Conservation (phyloP, 1,140 invertebrate genomes). For the Diachasma alloeum region DNA sequence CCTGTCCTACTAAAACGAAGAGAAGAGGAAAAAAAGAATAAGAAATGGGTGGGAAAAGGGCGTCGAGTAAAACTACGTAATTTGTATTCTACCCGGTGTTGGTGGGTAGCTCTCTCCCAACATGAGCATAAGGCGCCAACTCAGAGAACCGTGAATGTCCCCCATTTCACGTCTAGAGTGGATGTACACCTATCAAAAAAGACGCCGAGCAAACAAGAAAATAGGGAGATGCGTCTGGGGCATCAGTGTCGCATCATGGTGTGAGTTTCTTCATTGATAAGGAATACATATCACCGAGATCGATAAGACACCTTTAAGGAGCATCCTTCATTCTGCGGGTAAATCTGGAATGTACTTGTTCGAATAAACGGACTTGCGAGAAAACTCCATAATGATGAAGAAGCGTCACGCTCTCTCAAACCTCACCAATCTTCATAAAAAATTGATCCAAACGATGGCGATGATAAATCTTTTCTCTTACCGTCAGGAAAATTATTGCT, state of each 20-base stretch:
- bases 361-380: neutral
- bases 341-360: neutral
- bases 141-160: neutral
- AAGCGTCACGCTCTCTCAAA: neutral
- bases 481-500: neutral
- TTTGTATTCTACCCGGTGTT: conserved; percentile 6
- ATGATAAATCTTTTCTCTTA: neutral
- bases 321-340: too few relatives aligned
- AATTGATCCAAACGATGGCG: neutral
- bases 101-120: neutral
- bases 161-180: neutral
- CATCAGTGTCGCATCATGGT: neutral
- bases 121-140: conserved; percentile 5
- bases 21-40: neutral
- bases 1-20: neutral
- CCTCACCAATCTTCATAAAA: neutral
- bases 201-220: neutral
- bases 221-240: neutral
- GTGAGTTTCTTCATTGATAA: neutral
- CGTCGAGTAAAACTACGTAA: conserved; percentile 1
- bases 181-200: neutral
- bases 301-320: neutral
- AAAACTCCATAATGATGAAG: neutral
- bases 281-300: neutral
- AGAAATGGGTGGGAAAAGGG: conserved; percentile 1